phyloP scores from a whole-genome alignment of 37 sponge, comb jelly and placozoan genomes.

The Beroe forskalii region DNA sequence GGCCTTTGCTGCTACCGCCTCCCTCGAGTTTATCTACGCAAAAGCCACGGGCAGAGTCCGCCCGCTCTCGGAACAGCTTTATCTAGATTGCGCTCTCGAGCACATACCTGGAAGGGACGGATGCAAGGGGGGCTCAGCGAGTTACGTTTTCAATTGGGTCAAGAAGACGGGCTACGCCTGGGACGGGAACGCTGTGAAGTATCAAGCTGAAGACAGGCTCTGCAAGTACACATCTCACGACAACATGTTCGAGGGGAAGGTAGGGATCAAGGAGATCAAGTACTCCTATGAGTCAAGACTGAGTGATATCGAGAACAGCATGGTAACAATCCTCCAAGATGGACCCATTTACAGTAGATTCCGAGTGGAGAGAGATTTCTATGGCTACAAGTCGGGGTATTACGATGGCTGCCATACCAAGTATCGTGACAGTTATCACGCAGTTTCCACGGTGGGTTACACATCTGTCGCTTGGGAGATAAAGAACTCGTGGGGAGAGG shows the following conservation, averaged over 20 bases:
- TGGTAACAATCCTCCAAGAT: neutral
- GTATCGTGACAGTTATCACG: neutral
- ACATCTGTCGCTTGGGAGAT: neutral
- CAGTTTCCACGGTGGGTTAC: neutral
- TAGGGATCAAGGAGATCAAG: neutral
- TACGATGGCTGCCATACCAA: neutral
- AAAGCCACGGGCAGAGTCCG: neutral
- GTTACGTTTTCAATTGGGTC: neutral
- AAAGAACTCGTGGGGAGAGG: neutral
- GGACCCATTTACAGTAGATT: neutral
- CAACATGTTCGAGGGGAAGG: neutral
- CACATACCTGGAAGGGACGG: neutral
- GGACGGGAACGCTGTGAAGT: too few relatives aligned
- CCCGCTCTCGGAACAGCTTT: neutral
- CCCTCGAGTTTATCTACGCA: neutral
- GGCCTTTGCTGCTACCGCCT: neutral
- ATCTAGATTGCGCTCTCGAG: neutral
- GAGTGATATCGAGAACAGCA: neutral
- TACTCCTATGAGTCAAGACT: neutral
- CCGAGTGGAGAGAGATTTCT: neutral
- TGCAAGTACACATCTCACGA: neutral
- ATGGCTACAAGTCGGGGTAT: neutral
- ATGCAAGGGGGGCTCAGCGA: neutral
- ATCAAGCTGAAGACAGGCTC: neutral
- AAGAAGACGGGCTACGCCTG: too few relatives aligned